A percentile compares a stretch with the other conserved stretches of the same genome.
Conservation (phyloP, 2,113 vertebrate species). For the Patagioenas fasciata region DNA sequence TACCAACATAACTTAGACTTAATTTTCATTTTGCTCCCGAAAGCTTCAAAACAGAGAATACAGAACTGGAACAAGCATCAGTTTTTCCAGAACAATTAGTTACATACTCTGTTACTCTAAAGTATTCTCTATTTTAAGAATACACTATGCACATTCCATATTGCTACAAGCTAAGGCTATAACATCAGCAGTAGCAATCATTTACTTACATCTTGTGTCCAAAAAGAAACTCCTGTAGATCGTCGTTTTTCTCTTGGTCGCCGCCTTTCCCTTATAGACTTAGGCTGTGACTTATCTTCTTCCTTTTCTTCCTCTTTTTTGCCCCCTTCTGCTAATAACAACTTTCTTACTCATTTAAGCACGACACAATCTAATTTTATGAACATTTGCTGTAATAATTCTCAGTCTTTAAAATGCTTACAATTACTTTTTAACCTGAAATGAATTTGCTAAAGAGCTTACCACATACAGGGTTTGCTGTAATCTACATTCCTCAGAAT, state of each 20-base stretch:
- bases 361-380: background rate
- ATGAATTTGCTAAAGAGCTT: background rate
- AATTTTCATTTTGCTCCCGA: background rate
- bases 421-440: background rate
- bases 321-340: constrained; percentile 81
- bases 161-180: background rate
- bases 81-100: background rate
- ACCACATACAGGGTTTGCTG: background rate
- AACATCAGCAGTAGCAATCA: background rate
- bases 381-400: background rate
- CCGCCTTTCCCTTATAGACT: constrained; percentile 93
- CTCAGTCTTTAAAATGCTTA: background rate
- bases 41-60: background rate
- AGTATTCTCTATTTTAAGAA: background rate
- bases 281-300: constrained; percentile 94
- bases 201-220: constrained; percentile 90
- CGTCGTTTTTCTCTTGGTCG: constrained; percentile 95
- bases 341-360: constrained; percentile 22
- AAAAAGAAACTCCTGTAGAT: constrained; percentile 93
- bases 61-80: background rate
- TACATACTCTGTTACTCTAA: background rate
- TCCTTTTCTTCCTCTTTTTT: constrained; percentile 94
- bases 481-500: background rate
- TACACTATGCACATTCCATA: background rate
- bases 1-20: background rate